Evolutionary conservation across 1,140 invertebrate species (phyloP).

Genomic region (Trinorchestia longiramus): DNA sequence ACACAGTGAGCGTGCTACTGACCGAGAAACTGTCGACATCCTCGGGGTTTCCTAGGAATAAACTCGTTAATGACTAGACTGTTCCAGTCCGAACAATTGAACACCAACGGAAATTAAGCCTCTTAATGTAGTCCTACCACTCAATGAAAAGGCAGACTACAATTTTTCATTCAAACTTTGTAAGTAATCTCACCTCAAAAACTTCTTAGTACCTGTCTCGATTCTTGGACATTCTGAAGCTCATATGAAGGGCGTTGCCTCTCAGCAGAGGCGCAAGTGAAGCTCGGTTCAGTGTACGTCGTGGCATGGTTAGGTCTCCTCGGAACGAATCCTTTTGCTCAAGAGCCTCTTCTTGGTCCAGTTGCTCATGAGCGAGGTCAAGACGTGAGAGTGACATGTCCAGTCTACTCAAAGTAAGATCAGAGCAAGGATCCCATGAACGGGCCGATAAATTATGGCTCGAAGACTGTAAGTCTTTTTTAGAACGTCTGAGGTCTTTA

Average conservation of each 20-base stretch:
- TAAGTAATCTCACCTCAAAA: neutral
- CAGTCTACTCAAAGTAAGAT: constrained; percentile 58
- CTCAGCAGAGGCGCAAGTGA: constrained; percentile 62
- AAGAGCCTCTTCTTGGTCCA: constrained; percentile 59
- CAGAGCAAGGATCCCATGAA: constrained; percentile 58
- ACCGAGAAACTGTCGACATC: neutral
- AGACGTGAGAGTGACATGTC: constrained; percentile 64
- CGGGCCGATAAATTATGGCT: constrained; percentile 59
- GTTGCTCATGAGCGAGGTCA: constrained; percentile 63
- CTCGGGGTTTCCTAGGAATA: constrained; percentile 1
- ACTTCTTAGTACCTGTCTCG: constrained; percentile 52
- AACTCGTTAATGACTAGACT: constrained; percentile 31
- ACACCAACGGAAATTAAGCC: constrained; percentile 37
- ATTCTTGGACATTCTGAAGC: constrained; percentile 62
- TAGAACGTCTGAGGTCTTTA: constrained; percentile 60
- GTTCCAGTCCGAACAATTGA: constrained; percentile 43
- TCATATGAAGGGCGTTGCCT: constrained; percentile 65
- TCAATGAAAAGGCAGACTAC: neutral
- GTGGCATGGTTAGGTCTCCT: constrained; percentile 63
- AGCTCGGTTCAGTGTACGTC: constrained; percentile 59
- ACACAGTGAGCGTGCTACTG: constrained; percentile 7
- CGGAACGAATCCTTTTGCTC: constrained; percentile 62
- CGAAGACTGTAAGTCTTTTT: constrained; percentile 61
- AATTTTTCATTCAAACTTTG: neutral
- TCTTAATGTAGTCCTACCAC: neutral